phyloP scores from a whole-genome alignment of 2,113 vertebrate species.

The Sarotherodon lohbergeri region DNA sequence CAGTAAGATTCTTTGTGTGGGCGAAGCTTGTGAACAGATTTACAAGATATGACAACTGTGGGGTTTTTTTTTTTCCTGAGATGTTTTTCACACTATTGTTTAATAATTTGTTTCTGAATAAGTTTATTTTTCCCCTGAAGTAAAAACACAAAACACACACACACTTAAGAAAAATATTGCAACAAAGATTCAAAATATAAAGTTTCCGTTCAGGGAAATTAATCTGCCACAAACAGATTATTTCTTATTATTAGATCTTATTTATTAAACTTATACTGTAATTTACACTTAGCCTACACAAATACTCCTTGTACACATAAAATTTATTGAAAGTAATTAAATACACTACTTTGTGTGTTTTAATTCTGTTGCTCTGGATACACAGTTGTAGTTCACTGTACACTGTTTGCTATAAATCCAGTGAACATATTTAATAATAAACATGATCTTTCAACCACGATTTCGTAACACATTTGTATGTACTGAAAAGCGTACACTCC shows the following conservation, averaged over 20 bases:
- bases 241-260: not conserved
- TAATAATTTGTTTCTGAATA: not conserved
- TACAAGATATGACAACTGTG: not conserved
- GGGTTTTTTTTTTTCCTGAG: fast-evolving
- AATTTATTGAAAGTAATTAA: not conserved
- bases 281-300: not conserved
- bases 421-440: not conserved
- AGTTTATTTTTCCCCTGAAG: not conserved
- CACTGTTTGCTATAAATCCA: not conserved
- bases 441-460: not conserved
- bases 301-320: not conserved
- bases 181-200: not conserved
- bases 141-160: not conserved
- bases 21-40: conserved; percentile 8
- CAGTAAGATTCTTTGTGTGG: not conserved
- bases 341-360: not conserved
- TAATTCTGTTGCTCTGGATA: not conserved
- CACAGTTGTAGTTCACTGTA: not conserved
- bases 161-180: not conserved
- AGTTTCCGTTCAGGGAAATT: not conserved
- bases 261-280: not conserved
- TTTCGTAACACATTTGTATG: not conserved
- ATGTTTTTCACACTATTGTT: not conserved
- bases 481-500: not conserved
- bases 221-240: not conserved